Base-by-base conservation (phyloP, 2,113 vertebrate species). In the Saguinus midas region DNA sequence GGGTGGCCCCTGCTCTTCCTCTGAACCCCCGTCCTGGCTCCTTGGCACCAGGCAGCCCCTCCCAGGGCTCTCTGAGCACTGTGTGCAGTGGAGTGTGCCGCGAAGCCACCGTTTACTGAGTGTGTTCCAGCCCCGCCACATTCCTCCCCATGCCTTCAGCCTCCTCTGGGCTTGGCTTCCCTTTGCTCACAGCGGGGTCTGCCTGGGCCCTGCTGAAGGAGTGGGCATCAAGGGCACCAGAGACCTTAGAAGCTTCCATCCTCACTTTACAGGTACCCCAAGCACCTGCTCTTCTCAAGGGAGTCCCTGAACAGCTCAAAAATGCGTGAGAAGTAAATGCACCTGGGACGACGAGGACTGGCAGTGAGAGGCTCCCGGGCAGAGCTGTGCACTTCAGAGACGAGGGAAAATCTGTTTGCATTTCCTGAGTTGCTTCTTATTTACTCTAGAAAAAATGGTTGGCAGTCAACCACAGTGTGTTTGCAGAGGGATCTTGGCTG, bases 401-500 rank as follows among this genome's bases (percentile, higher is more conserved):
- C 16, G 40, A 66, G 25, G 29, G 29, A 21, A 57, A 11, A 2
- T 40, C 57, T 97, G 84, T 98, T 98, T 98, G 95, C 81, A 32
- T 93, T 97, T 97, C 91, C 97, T 3, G 87, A 91, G 96, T 92
- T 76, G 70, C 95, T 87, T 89, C 96, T 96, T 97, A 94, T 98
- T 97, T 98, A 96, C 98, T 97, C 97, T 97, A 96, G 98, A 96
- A 96, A 98, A 35, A 98, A 97, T 95, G 94, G 91, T 93, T 98
- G 97, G 98, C 97, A 94, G 97, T 97, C 89, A 43, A 66, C 83
- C 92, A 70, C 3, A 95, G 96, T 40, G 61, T 98, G 97, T 98
- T 98, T 97, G 96, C 96, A 75, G 97, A 98, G 97, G 95, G 98
- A 98, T 95, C 92, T 90, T 78, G 97, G 97, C 97, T 98, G 97